A percentile compares a stretch with the other conserved stretches of the same genome.
Conservation (phyloP, 2,888 invertebrate genomes). For the Eulithis testata region DNA sequence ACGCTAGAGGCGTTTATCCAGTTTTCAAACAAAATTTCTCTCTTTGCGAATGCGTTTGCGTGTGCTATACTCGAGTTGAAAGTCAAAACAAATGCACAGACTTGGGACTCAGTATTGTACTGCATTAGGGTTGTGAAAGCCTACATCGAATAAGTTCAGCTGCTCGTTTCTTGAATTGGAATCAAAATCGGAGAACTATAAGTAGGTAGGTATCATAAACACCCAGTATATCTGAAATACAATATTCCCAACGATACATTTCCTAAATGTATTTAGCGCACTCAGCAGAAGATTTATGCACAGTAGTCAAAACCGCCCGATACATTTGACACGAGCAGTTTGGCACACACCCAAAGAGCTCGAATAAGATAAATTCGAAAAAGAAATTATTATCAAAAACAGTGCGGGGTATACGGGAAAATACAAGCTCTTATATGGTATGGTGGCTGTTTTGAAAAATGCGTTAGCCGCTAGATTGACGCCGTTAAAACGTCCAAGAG, state of each 20-base stretch:
- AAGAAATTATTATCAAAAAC: conserved; percentile 47
- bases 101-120: no score
- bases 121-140: no score
- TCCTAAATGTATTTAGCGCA: conserved; percentile 24
- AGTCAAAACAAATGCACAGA: no score
- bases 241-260: conserved; percentile 13
- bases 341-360: conserved; percentile 51
- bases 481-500: no score
- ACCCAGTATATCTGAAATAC: not conserved
- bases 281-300: conserved; percentile 33
- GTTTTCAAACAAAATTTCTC: no score
- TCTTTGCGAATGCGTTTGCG: no score
- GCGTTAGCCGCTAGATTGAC: not conserved
- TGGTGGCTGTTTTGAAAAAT: not conserved
- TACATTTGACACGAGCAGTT: conserved; percentile 40
- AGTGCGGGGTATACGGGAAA: conserved; percentile 31
- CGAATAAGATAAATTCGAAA: conserved; percentile 60
- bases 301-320: conserved; percentile 35
- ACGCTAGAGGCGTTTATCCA: no score
- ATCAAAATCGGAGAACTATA: no score
- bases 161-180: no score
- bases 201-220: no score
- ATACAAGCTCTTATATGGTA: conserved; percentile 27
- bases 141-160: no score
- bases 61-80: no score